Evolutionary conservation across 92 coral and sea anemone genomes (phyloP).

Genomic region (Siderastrea radians): DNA sequence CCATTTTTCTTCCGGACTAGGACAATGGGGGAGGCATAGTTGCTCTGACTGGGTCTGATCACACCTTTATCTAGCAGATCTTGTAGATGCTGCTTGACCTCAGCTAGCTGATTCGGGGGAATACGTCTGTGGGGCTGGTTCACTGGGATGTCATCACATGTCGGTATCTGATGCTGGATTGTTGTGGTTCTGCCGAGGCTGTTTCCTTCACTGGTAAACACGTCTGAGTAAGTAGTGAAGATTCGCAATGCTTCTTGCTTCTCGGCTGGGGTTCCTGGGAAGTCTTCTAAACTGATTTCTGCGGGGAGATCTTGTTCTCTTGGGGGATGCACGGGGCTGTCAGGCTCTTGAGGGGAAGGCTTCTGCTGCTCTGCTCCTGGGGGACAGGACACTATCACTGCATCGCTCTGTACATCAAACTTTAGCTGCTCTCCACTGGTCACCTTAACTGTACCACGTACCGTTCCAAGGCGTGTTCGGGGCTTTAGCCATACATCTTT

Average conservation of each 20-base stretch:
- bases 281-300: not conserved
- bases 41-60: constrained; percentile 46
- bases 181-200: constrained; percentile 54
- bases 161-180: constrained; percentile 49
- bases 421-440: constrained; percentile 52
- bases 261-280: constrained; percentile 11
- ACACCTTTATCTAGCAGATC: constrained; percentile 24
- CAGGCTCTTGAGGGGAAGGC: constrained; percentile 45
- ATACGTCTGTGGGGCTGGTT: constrained; percentile 48
- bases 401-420: constrained; percentile 34
- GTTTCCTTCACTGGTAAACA: constrained; percentile 45
- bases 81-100: constrained; percentile 67
- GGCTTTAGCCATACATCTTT: constrained; percentile 69
- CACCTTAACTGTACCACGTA: constrained; percentile 36
- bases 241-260: not conserved
- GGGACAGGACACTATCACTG: constrained; percentile 74
- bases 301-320: constrained; percentile 15
- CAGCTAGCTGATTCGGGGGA: constrained; percentile 42
- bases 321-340: constrained; percentile 11
- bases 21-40: constrained; percentile 71
- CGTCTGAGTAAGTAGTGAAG: constrained; percentile 38
- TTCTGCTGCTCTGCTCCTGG: constrained; percentile 44
- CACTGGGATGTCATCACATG: constrained; percentile 53
- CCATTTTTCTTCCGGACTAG: constrained; percentile 73
- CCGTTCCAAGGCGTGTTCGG: constrained; percentile 60